Percentiles rank a stretch among this genome's conserved stretches.
Conservation (phyloP, 2,113 vertebrate genomes). For the Tretioscincus oriximinensis region DNA sequence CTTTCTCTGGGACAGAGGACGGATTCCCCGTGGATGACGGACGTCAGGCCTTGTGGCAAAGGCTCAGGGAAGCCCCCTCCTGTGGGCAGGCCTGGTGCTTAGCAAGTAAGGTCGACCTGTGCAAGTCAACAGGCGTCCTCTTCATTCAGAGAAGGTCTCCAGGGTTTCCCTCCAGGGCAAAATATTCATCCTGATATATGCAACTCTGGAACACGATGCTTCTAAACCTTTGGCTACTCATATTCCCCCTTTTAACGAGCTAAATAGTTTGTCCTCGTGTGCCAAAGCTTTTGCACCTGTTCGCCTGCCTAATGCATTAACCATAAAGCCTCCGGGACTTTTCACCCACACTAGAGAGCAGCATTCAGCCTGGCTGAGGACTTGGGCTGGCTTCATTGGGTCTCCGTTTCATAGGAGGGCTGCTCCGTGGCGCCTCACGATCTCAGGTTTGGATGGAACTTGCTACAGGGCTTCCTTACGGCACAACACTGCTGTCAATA, state of each 20-base stretch:
- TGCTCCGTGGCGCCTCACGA: too few relatives aligned
- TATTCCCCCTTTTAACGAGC: slow-evolving; percentile 22
- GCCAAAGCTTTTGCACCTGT: slow-evolving; percentile 8
- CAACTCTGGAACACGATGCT: slow-evolving; percentile 9
- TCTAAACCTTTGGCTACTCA: slow-evolving; percentile 16
- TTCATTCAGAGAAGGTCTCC: background rate
- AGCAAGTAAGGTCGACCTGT: background rate
- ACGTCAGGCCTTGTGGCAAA: too few relatives aligned
- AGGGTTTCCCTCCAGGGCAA: background rate
- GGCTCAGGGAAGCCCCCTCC: slow-evolving; percentile 1
- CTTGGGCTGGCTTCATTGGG: background rate
- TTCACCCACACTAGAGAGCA: slow-evolving; percentile 5
- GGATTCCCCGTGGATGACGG: too few relatives aligned
- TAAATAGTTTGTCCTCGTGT: slow-evolving; percentile 2
- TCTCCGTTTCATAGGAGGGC: background rate
- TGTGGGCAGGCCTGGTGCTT: background rate
- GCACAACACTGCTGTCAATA: too few relatives aligned
- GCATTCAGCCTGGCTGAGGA: background rate
- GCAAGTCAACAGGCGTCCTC: background rate
- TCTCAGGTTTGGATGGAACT: too few relatives aligned
- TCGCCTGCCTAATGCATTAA: slow-evolving; percentile 45
- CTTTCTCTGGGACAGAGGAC: slow-evolving; percentile 13
- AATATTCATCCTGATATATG: slow-evolving; percentile 18
- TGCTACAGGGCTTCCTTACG: too few relatives aligned
- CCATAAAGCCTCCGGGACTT: background rate